phyloP scores from a whole-genome alignment of 2,888 invertebrate species.

The Galerucella calmariensis region DNA sequence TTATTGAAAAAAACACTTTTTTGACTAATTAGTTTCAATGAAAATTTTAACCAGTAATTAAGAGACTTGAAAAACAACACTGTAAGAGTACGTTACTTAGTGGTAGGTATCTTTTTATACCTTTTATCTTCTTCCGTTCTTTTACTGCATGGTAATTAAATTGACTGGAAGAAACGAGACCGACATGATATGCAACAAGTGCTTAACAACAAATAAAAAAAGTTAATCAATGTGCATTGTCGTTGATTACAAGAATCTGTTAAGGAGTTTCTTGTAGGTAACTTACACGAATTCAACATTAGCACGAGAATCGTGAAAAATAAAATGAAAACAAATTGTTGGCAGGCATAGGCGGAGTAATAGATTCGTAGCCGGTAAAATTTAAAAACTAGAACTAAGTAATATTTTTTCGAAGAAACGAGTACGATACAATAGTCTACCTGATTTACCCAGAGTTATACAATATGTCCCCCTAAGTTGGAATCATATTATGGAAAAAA shows the following conservation, averaged over 20 bases:
- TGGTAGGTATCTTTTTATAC: neutral
- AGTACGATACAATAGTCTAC: too few relatives aligned
- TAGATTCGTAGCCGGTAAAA: too few relatives aligned
- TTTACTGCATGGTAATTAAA: slow-evolving; percentile 28
- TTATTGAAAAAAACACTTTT: too few relatives aligned
- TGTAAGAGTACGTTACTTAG: too few relatives aligned
- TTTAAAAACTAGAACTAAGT: too few relatives aligned
- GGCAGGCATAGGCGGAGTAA: neutral
- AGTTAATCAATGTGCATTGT: slow-evolving; percentile 42
- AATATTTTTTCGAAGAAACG: too few relatives aligned
- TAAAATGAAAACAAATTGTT: slow-evolving; percentile 6
- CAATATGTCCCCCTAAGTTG: too few relatives aligned
- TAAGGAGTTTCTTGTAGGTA: slow-evolving; percentile 42
- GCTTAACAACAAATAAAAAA: slow-evolving; percentile 25
- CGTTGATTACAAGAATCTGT: slow-evolving; percentile 48
- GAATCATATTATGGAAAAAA: too few relatives aligned
- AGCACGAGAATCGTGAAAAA: slow-evolving; percentile 28
- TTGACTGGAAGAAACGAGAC: slow-evolving; percentile 23
- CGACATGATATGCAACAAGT: slow-evolving; percentile 29
- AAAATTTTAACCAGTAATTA: neutral
- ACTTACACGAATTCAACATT: slow-evolving; percentile 47
- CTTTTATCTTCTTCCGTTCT: neutral
- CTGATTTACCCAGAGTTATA: too few relatives aligned
- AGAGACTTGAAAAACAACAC: too few relatives aligned
- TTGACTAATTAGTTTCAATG: too few relatives aligned